Percentiles rank a stretch among this genome's conserved stretches.
phyloP scores from a whole-genome alignment of 2,113 vertebrate species.

The Leiothrix lutea region DNA sequence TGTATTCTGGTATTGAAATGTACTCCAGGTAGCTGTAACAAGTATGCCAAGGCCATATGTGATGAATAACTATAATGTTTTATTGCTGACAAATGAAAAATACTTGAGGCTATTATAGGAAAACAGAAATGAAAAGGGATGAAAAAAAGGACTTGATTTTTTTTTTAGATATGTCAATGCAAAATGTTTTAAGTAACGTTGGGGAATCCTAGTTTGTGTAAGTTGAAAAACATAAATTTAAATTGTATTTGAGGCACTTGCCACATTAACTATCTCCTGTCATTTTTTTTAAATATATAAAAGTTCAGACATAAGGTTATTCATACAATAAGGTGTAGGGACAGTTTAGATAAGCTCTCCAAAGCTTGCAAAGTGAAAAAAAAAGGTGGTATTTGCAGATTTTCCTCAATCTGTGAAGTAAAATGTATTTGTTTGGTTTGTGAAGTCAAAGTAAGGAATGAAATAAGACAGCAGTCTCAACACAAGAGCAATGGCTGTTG shows the following conservation, averaged over 20 bases:
- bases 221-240: background rate
- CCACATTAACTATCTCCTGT: background rate
- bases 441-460: background rate
- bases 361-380: background rate
- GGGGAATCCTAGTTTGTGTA: background rate
- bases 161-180: background rate
- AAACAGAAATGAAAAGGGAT: background rate
- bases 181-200: background rate
- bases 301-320: background rate
- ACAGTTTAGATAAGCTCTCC: background rate
- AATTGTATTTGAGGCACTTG: background rate
- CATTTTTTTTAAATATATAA: background rate
- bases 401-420: background rate
- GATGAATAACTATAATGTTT: constrained; percentile 13
- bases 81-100: constrained; percentile 14
- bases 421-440: background rate
- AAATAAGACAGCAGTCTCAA: background rate
- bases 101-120: background rate
- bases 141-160: background rate
- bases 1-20: constrained; percentile 40
- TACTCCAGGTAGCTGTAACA: constrained; percentile 21
- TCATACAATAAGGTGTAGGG: background rate
- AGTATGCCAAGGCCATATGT: background rate
- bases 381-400: background rate
- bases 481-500: background rate